Percentiles rank a stretch among this genome's conserved stretches.
phyloP scores from a whole-genome alignment of 2,113 vertebrate species.

The Nyctibius bracteatus region DNA sequence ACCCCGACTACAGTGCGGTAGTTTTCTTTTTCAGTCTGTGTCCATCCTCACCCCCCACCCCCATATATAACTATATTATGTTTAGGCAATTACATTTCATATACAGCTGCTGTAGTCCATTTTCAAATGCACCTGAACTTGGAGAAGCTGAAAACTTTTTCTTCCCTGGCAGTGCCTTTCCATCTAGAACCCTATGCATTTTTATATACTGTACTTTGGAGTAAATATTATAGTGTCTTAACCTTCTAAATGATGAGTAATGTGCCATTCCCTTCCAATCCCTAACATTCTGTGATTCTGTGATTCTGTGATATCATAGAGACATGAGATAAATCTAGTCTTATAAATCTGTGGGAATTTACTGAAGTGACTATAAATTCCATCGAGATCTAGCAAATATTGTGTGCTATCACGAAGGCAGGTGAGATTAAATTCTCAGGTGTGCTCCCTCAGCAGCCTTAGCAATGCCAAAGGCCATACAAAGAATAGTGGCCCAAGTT shows the following conservation, averaged over 20 bases:
- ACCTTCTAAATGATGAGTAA: not conserved
- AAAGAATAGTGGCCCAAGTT: not conserved
- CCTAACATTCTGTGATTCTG: too few relatives aligned
- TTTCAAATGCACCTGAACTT: not conserved
- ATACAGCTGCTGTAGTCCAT: not conserved
- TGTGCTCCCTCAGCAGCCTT: not conserved
- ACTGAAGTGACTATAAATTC: not conserved
- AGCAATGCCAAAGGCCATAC: not conserved
- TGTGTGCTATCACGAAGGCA: not conserved
- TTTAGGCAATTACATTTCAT: not conserved
- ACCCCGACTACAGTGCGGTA: accelerated
- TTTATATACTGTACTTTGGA: not conserved
- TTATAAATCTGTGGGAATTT: not conserved
- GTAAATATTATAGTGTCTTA: not conserved
- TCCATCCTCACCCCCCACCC: accelerated
- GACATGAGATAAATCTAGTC: not conserved
- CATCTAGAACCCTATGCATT: not conserved
- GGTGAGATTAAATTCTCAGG: not conserved
- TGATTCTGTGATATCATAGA: too few relatives aligned
- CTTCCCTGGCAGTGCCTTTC: not conserved
- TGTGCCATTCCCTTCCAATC: too few relatives aligned
- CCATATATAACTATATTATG: accelerated
- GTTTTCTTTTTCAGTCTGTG: not conserved
- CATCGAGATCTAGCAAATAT: not conserved
- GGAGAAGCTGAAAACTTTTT: not conserved